Evolutionary conservation across 1,140 invertebrate genomes (phyloP), one percentile per base, ranked within the genome.

Genomic region (Heterodera schachtii): DNA sequence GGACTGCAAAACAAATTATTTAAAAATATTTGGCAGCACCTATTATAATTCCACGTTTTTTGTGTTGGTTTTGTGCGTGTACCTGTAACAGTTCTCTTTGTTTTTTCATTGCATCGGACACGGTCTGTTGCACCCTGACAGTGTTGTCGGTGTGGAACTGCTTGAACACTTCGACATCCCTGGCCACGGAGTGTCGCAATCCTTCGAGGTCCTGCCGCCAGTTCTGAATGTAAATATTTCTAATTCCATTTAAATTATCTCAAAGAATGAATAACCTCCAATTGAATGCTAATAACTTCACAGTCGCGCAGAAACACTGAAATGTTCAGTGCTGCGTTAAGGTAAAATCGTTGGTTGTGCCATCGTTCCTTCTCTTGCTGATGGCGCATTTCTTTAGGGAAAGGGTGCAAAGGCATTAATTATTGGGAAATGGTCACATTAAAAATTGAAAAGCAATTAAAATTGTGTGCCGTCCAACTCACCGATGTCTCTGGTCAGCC

Each of bases 351-450:
- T 52, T 90, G 86, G 21, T 69, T 73, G 52, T 75, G 69, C 86
- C 88, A 89, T 49, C 82, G 74, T 13, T 81, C 71, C 70, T 83
- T 82, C 44, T 90, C 82, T 9, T 44, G 47, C 31, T 69, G 76
- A 73, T 88, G 83, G 5, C 75, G 78, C 43, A 86, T 73, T 77
- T 89, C 87, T 90, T 69, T 19, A n/a, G 82, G 82, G 82, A 47
- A 66, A 31, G 49, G 16, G 80, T 43, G 67, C 69, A 70, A 8
- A 78, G 6, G 43, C 43, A 43, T 44, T 3, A 81, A 80, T 31
- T 31, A 31, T 31, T 31, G 31, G 31, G 31, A 31, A 31, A 31
- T 31, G 31, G 31, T 31, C 31, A 31, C 31, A 31, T 31, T 31
- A 31, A 31, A 31, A 1, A 31, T 31, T 31, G 31, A 31, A 31